Conservation (phyloP, 2,888 invertebrate genomes). For the Bimastos eiseni region DNA sequence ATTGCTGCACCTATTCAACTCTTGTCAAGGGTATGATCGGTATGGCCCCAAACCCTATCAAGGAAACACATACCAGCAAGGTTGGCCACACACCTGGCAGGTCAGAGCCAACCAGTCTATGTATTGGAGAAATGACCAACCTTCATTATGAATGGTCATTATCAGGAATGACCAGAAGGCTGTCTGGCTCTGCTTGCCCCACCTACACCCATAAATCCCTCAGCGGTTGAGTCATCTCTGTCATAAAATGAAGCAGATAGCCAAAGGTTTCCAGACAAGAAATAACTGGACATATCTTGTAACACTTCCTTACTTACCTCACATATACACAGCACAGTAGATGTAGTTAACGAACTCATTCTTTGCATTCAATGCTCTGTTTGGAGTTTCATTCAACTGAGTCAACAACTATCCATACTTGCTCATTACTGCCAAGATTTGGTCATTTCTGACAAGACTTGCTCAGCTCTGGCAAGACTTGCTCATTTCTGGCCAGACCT, state of each 20-base stretch:
- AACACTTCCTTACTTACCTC: neutral
- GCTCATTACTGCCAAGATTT: too few species aligned
- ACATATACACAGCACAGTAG: neutral
- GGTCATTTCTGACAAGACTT: too few species aligned
- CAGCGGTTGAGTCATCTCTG: neutral
- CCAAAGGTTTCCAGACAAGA: neutral
- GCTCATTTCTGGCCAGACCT: too few species aligned
- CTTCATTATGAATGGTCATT: constrained; percentile 16
- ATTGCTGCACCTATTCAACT: constrained; percentile 13
- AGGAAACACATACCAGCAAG: neutral
- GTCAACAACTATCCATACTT: too few species aligned
- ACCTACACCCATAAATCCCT: neutral
- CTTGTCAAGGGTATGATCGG: neutral
- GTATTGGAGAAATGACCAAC: neutral
- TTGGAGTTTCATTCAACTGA: too few species aligned
- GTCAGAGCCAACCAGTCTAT: neutral
- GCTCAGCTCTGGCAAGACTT: too few species aligned
- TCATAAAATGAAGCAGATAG: neutral
- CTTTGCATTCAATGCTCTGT: too few species aligned
- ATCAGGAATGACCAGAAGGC: constrained; percentile 14
- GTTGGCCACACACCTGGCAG: neutral
- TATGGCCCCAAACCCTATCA: neutral
- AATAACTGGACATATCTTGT: neutral
- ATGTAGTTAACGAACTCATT: too few species aligned
- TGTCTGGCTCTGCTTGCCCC: neutral